These are phyloP conservation scores for Gadus macrocephalus DNA, from an alignment of 2,113 vertebrate species.

Conservation along the genomic window DNA sequence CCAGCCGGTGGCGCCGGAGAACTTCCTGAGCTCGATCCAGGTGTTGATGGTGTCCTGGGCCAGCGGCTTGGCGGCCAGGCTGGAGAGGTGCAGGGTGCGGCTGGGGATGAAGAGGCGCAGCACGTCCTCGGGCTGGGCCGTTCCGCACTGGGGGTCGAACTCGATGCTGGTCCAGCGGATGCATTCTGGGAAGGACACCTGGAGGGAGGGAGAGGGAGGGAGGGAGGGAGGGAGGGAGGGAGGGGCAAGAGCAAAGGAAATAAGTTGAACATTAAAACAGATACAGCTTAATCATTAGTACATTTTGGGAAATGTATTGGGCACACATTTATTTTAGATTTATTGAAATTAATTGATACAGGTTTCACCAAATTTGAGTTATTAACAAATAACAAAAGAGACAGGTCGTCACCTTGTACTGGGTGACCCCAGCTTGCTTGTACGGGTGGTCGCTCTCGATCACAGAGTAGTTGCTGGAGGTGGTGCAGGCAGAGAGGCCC, in stretches of 20 bases:
- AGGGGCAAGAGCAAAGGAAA: neutral
- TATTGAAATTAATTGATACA: neutral
- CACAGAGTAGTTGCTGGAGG: constrained; percentile 93
- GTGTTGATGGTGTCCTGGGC: constrained; percentile 93
- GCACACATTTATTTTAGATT: neutral
- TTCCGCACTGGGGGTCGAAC: constrained; percentile 94
- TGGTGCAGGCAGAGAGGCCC: constrained; percentile 94
- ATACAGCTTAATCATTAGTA: no score
- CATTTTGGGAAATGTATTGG: no score
- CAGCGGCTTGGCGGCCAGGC: constrained; percentile 83
- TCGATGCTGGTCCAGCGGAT: constrained; percentile 96
- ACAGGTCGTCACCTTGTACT: constrained; percentile 81
- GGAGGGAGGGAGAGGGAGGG: neutral
- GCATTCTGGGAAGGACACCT: constrained; percentile 98
- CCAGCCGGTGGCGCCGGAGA: constrained; percentile 92
- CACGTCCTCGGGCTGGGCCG: constrained; percentile 93
- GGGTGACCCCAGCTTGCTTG: constrained; percentile 89
- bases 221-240: no score
- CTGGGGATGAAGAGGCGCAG: constrained; percentile 92
- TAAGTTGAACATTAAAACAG: no score
- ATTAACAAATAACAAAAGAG: no score
- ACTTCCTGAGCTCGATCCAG: constrained; percentile 96
- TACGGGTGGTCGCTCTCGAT: constrained; percentile 97
- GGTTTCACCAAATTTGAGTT: no score
- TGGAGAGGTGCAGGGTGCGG: constrained; percentile 81